Evolutionary conservation across 2,797 vertebrate species (phyloP).

Genomic region (Galago senegalensis): DNA sequence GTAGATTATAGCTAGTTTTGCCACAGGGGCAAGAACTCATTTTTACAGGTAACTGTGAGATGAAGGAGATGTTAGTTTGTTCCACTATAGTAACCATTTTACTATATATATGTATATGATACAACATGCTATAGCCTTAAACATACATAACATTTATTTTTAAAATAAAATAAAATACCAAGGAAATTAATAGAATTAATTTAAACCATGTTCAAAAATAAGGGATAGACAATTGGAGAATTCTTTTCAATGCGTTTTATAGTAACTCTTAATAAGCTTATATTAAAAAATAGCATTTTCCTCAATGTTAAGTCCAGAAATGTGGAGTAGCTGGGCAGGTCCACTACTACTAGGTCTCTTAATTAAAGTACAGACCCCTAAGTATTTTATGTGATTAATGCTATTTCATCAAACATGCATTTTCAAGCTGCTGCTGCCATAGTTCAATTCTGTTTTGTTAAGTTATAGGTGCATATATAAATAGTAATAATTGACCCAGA

Average conservation of each 20-base stretch:
- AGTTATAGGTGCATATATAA: background rate
- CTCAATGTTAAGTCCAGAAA: background rate
- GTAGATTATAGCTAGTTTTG: background rate
- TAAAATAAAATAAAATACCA: constrained; percentile 66
- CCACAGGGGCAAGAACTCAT: background rate
- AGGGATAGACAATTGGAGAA: background rate
- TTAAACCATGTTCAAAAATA: constrained; percentile 59
- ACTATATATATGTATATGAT: background rate
- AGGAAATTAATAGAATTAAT: constrained; percentile 68
- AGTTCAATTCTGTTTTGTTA: background rate
- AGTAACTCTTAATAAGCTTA: background rate
- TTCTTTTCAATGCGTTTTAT: constrained; percentile 20
- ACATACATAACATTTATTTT: background rate
- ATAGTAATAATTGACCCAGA: background rate
- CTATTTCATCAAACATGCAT: background rate
- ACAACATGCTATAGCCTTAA: background rate
- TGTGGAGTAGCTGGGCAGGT: background rate
- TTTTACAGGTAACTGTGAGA: background rate
- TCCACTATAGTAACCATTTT: background rate
- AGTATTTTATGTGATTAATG: background rate
- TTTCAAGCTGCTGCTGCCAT: background rate
- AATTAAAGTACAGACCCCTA: background rate
- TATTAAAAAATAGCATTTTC: constrained; percentile 6
- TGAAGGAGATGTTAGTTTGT: background rate
- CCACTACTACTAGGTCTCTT: background rate